phyloP scores from a whole-genome alignment of 2,797 vertebrate genomes.

The Gallinago stenura region DNA sequence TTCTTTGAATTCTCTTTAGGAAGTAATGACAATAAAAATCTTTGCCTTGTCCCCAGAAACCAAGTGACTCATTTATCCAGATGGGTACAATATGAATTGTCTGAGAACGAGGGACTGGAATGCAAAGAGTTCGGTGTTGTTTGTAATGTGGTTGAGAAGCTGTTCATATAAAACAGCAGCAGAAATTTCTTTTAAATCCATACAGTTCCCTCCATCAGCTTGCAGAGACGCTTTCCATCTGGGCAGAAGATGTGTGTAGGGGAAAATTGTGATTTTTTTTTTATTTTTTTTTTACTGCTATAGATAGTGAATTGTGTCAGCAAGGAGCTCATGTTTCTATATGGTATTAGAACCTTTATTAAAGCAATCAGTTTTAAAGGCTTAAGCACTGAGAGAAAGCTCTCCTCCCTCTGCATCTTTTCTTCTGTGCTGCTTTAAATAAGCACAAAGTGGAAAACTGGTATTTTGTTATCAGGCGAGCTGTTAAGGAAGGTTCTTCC shows the following conservation, averaged over 20 bases:
- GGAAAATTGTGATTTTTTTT: background rate
- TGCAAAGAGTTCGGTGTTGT: constrained; percentile 47
- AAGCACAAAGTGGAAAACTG: background rate
- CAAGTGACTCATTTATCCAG: constrained; percentile 71
- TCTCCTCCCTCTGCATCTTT: background rate
- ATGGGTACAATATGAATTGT: constrained; percentile 75
- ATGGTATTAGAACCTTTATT: background rate
- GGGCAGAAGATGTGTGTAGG: background rate
- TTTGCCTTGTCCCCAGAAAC: constrained; percentile 56
- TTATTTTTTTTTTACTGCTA: background rate
- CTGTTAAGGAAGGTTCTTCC: background rate
- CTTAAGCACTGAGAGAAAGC: background rate
- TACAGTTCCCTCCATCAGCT: background rate
- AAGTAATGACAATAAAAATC: constrained; percentile 60
- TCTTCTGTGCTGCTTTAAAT: background rate
- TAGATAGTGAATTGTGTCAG: background rate
- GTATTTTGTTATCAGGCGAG: background rate
- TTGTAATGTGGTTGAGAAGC: constrained; percentile 62
- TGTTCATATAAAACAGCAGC: constrained; percentile 19
- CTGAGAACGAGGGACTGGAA: constrained; percentile 66
- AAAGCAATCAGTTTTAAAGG: background rate
- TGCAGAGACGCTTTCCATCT: background rate
- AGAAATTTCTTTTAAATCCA: constrained; percentile 31
- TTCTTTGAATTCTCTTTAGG: background rate
- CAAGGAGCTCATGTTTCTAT: background rate